A percentile compares a stretch with the other conserved stretches of the same genome.
These are phyloP conservation scores for Aythya baeri DNA, from an alignment of 2,113 vertebrate species.

Conservation along the genomic window DNA sequence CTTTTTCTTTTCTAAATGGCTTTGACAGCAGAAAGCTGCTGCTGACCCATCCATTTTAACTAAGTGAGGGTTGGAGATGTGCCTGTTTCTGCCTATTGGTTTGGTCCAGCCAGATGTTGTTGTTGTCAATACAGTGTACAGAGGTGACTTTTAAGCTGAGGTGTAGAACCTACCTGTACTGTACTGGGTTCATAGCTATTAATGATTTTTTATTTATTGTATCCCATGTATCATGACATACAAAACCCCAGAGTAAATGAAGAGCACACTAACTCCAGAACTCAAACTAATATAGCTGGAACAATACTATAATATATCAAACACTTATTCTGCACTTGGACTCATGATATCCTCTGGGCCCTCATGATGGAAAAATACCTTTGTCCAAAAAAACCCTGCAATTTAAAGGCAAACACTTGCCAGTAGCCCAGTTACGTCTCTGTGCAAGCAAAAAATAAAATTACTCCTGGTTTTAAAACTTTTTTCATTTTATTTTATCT, in stretches of 20 bases:
- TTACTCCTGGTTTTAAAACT: background rate
- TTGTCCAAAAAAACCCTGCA: background rate
- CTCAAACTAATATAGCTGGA: background rate
- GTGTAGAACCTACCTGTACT: background rate
- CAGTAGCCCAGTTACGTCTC: background rate
- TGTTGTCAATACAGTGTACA: background rate
- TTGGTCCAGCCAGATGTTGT: background rate
- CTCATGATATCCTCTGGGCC: rapidly evolving
- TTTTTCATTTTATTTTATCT: background rate
- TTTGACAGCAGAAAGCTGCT: background rate
- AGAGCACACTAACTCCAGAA: background rate
- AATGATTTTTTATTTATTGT: background rate
- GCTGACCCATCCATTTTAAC: rapidly evolving
- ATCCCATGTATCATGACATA: background rate
- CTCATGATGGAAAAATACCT: background rate
- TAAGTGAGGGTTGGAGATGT: background rate
- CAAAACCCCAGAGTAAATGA: background rate
- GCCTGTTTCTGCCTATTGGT: background rate
- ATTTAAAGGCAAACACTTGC: background rate
- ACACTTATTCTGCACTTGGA: background rate
- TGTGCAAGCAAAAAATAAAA: background rate
- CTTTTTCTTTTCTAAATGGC: background rate
- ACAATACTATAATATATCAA: background rate
- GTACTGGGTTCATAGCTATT: background rate
- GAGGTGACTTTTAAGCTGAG: background rate